Evolutionary conservation across 2,113 vertebrate species (phyloP).

Genomic region (Jacana jacana): DNA sequence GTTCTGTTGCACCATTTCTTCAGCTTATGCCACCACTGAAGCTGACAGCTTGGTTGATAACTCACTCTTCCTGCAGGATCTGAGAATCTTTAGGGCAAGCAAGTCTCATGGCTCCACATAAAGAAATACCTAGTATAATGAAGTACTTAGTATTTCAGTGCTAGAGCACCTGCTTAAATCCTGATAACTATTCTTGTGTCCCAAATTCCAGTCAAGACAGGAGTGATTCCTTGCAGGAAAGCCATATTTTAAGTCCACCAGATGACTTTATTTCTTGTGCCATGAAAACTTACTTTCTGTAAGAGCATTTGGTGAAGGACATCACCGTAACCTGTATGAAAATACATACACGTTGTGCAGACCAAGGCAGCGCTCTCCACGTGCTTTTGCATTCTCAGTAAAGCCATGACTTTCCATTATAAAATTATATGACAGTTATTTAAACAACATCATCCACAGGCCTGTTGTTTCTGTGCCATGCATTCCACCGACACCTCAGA

Average conservation of each 20-base stretch:
- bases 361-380: background rate
- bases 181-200: background rate
- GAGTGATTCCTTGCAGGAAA: background rate
- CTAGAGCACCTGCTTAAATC: background rate
- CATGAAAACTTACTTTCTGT: background rate
- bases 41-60: background rate
- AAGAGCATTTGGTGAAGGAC: background rate
- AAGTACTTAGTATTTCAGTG: background rate
- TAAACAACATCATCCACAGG: background rate
- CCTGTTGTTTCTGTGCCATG: background rate
- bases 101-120: background rate
- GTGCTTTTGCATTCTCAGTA: background rate
- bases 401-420: background rate
- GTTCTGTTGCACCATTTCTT: background rate
- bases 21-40: background rate
- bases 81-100: background rate
- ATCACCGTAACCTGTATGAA: background rate
- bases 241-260: background rate
- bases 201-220: background rate
- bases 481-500: background rate
- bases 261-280: background rate
- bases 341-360: background rate
- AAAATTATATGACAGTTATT: background rate
- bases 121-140: too few relatives aligned
- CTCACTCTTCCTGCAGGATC: background rate